Evolutionary conservation across 2,888 invertebrate genomes (phyloP), one percentile per base, ranked within the genome.

Genomic region (Scaptomyza cyrtandrae): DNA sequence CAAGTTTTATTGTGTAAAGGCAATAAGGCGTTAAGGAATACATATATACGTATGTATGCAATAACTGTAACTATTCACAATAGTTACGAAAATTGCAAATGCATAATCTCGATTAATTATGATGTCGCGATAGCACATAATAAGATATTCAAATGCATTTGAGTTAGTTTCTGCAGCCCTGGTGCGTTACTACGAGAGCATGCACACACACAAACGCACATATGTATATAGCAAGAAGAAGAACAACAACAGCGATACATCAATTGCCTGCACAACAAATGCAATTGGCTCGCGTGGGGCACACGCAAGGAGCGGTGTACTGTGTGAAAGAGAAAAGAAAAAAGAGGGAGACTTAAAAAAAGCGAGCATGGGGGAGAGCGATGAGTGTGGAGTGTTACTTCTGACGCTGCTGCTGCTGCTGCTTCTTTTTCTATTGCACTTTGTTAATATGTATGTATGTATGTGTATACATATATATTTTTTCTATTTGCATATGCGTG

Each of bases 401-500:
- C 29, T 27, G 46, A 0, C 24, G 29, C 29, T 29, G 7, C 10
- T 33, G 29, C 29, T 29, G 7, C 10, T 33, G 33, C 43, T 70
- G 48, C 62, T 65, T 41, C 59, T 60, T 60, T 52, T 71, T 57
- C 62, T 75, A 57, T 71, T 62, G 60, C 66, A 59, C 62, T 63
- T 63, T n/a, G 19, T 24, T 14, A 3, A 24, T 24, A 7, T 37
- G 7, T 39, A 3, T 14, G 14, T n/a, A 3, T n/a, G 6, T 33
- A 11, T 37, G 13, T n/a, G n/a, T 14, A 39, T 39, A 0, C 9
- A 35, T 14, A 39, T 39, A 0, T 14, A 35, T 45, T 73, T 63
- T 54, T 75, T 65, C 75, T 75, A 71, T 75, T 75, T 64, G 64
- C 64, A 64, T 75, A 57, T 75, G 75, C 71, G 71, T 71, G 71